These are phyloP conservation scores for Dolichomitus sp. DNA, from an alignment of 2,888 invertebrate species.

Conservation along the genomic window DNA sequence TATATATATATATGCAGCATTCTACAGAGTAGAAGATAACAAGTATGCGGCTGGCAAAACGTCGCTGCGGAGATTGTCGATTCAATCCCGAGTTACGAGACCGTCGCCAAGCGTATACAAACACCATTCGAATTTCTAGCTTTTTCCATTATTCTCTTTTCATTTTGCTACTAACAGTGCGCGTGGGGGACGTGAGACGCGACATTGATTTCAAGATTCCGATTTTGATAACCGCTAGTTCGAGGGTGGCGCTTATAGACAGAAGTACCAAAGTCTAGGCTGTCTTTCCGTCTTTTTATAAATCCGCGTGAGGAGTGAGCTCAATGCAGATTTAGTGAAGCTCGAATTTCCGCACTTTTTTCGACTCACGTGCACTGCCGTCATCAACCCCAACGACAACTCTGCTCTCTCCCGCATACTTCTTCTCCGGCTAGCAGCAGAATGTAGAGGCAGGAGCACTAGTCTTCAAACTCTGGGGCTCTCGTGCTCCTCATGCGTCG, in stretches of 20 bases:
- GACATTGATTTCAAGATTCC: conserved; percentile 79
- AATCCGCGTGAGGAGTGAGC: not conserved
- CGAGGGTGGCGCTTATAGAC: conserved; percentile 2
- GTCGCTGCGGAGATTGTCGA: conserved; percentile 52
- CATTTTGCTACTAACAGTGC: conserved; percentile 1
- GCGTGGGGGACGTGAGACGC: conserved; percentile 61
- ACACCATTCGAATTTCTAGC: conserved; percentile 43
- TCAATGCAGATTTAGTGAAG: not conserved
- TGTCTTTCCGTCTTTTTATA: conserved; percentile 29
- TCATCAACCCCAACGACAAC: conserved; percentile 20
- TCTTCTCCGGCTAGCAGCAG: not conserved
- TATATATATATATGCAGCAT: not conserved
- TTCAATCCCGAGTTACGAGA: conserved; percentile 51
- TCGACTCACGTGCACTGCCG: conserved; percentile 24
- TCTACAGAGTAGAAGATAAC: conserved; percentile 26
- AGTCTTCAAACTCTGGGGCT: conserved; percentile 28
- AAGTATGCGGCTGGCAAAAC: conserved; percentile 26
- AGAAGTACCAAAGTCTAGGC: conserved; percentile 9
- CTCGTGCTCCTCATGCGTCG: conserved; percentile 50
- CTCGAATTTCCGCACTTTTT: conserved; percentile 34
- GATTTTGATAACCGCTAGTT: conserved; percentile 74
- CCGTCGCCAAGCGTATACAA: conserved; percentile 53
- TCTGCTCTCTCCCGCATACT: conserved; percentile 8
- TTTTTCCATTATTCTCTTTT: conserved; percentile 38
- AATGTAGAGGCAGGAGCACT: not conserved